Percentiles rank a stretch among this genome's conserved stretches.
Conservation (phyloP, 2,888 invertebrate genomes). For the Mystacides longicornis region DNA sequence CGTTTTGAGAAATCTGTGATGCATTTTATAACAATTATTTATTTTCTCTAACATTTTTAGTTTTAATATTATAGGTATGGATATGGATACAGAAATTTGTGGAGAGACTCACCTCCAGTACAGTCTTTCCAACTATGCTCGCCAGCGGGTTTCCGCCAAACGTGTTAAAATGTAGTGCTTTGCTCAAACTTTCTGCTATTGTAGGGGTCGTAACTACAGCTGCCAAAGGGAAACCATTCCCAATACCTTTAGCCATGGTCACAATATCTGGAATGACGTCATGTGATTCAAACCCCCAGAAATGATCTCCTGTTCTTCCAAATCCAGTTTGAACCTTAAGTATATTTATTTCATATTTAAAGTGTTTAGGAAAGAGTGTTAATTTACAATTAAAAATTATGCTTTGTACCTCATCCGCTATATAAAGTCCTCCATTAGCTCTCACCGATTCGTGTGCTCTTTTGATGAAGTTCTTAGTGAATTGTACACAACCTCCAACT, state of each 20-base stretch:
- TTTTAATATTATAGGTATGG: too few relatives aligned
- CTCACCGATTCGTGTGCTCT: constrained; percentile 72
- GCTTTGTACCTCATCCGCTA: constrained; percentile 86
- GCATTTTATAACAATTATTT: too few relatives aligned
- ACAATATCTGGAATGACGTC: constrained; percentile 87
- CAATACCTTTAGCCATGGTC: constrained; percentile 91
- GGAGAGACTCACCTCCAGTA: constrained; percentile 73
- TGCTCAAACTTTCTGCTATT: constrained; percentile 70
- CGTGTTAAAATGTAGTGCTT: constrained; percentile 87
- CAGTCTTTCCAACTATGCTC: constrained; percentile 81
- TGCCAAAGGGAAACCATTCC: constrained; percentile 94
- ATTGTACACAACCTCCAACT: constrained; percentile 90
- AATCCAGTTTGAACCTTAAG: constrained; percentile 97
- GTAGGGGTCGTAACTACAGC: constrained; percentile 89
- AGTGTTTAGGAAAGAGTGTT: too few relatives aligned
- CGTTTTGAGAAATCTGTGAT: too few relatives aligned
- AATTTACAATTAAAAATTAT: too few relatives aligned
- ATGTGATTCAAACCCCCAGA: constrained; percentile 94
- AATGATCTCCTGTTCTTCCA: constrained; percentile 87
- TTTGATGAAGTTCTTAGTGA: constrained; percentile 78
- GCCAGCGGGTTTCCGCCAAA: constrained; percentile 94
- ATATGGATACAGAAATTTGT: too few relatives aligned
- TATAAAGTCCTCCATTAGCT: constrained; percentile 76
- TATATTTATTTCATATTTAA: neutral
- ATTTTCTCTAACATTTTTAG: too few relatives aligned